Base-by-base conservation (phyloP, 2,113 vertebrate genomes). In the Etheostoma cragini region DNA sequence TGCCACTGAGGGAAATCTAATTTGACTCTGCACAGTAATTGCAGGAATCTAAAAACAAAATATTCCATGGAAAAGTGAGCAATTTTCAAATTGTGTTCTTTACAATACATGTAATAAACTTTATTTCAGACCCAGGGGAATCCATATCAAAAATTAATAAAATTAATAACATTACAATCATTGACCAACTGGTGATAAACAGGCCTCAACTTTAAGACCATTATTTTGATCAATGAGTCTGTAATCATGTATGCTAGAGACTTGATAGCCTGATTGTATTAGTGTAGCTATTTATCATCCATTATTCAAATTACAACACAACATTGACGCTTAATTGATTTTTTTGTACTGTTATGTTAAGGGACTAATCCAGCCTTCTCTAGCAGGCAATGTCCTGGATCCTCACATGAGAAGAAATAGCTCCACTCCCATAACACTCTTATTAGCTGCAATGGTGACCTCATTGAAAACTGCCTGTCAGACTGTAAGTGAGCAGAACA, bases 361-460 rank as follows among this genome's bases (percentile, higher is more conserved):
- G 80, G 74, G 78, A 84, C 52, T 93, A 76, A 85, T 90, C 24
- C 88, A 86, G 87, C 77, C 52, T 47, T 72, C 56, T 83, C 79
- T 63, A 60, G 82, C 86, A 85, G 86, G 83, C 93, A 87, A 65
- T 50, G 78, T 93, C 63, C 70, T 82, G 87, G 87, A 92, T 94
- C 92, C 71, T 88, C 70, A 91, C 68, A 92, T 88, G 84, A 92
- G 77, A 95, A 90, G 60, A 89, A 74, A 93, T 69, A 92, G 86
- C 67, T 89, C 62, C 87, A 78, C 90, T 92, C 87, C 94, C 90
- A 94, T 94, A 93, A 94, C 92, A 88, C 89, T 92, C 91, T 80
- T 92, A 95, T 95, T 95, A 96, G 76, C 76, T 91, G 75, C n/a
- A 80, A 0, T 72, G 82, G 71, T 80, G 82, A 94, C 64, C 82